Percentiles rank a stretch among this genome's conserved stretches.
phyloP scores from a whole-genome alignment of 2,888 invertebrate species.

The Cryptocephalus primarius region DNA sequence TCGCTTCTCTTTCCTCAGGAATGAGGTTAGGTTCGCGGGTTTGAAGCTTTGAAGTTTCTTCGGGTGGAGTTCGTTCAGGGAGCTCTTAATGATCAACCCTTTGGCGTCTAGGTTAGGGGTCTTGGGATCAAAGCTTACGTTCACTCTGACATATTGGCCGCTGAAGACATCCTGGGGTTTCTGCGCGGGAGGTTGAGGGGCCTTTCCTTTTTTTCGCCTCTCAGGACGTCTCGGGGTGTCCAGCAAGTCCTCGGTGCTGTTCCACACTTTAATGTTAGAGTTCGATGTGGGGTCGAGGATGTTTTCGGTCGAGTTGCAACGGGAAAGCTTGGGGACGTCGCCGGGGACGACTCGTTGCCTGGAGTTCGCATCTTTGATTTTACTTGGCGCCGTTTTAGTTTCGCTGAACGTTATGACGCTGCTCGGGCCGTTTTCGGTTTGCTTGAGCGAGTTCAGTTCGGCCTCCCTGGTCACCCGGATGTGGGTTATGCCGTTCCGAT shows the following conservation, averaged over 20 bases:
- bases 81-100: constrained; percentile 21
- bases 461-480: constrained; percentile 30
- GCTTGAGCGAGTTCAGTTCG: constrained; percentile 20
- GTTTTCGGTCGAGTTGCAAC: neutral
- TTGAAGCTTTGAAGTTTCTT: constrained; percentile 23
- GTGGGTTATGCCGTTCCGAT: constrained; percentile 41
- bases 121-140: constrained; percentile 24
- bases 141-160: constrained; percentile 36
- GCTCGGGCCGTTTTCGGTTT: constrained; percentile 16
- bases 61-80: constrained; percentile 21
- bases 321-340: constrained; percentile 18
- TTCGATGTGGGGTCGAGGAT: neutral
- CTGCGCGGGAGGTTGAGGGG: constrained; percentile 26
- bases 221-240: constrained; percentile 29
- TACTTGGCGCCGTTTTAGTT: neutral
- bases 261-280: constrained; percentile 30
- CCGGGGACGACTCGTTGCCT: constrained; percentile 18
- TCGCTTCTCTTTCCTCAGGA: constrained; percentile 12
- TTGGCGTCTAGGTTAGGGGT: constrained; percentile 17
- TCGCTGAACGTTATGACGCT: constrained; percentile 5
- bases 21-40: constrained; percentile 22
- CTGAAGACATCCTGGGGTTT: constrained; percentile 29
- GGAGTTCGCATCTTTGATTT: constrained; percentile 17
- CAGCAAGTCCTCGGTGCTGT: constrained; percentile 34
- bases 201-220: constrained; percentile 28